phyloP scores from a whole-genome alignment of 2,113 vertebrate species.

The Holacanthus passer region DNA sequence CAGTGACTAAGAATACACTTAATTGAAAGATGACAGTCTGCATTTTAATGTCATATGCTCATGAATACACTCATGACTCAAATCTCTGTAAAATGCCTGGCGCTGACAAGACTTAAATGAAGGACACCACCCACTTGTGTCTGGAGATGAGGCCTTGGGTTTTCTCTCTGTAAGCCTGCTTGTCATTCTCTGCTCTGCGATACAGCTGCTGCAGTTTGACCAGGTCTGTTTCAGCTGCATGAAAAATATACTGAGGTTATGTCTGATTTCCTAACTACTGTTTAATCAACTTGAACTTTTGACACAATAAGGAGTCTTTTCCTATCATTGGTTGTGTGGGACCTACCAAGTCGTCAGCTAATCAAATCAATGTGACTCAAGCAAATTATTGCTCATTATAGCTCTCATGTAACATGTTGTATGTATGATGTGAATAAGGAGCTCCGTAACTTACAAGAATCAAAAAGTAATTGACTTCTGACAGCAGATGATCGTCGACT shows the following conservation, averaged over 20 bases:
- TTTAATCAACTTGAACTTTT: not conserved
- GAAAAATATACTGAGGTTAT: not conserved
- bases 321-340: not conserved
- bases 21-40: not conserved
- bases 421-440: not conserved
- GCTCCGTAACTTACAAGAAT: slow-evolving; percentile 2
- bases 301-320: not conserved
- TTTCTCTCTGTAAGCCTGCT: not conserved
- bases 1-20: not conserved
- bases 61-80: not conserved
- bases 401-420: not conserved
- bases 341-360: not conserved
- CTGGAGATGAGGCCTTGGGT: slow-evolving; percentile 4
- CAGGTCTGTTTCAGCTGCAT: slow-evolving; percentile 33
- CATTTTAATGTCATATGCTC: not conserved
- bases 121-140: slow-evolving; percentile 10
- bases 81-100: not conserved
- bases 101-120: not conserved
- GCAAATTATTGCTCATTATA: not conserved
- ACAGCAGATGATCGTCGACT: not conserved
- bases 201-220: slow-evolving; percentile 24
- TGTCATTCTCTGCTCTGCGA: slow-evolving; percentile 1
- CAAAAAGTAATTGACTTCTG: not conserved
- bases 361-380: not conserved
- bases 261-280: too few species aligned